These are phyloP conservation scores for Meloidogyne hapla DNA, from an alignment of 1,140 invertebrate genomes.

Conservation along the genomic window DNA sequence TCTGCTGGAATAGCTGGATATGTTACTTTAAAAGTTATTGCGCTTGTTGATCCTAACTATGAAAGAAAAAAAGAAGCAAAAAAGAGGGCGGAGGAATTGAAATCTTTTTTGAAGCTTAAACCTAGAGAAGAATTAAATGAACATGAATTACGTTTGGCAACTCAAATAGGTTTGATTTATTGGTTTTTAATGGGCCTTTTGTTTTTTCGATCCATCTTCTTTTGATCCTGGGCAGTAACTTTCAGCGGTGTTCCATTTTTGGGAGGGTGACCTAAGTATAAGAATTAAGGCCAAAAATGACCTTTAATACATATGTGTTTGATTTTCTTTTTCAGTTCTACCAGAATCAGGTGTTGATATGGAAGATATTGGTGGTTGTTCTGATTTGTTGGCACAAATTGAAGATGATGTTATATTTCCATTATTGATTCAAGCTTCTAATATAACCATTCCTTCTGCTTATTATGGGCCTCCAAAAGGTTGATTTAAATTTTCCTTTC, in stretches of 20 bases:
- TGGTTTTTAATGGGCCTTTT: no score
- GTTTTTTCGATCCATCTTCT: no score
- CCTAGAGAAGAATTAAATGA: neutral
- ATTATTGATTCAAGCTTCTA: constrained; percentile 22
- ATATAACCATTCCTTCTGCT: constrained; percentile 15
- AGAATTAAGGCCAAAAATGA: no score
- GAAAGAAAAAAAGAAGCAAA: neutral
- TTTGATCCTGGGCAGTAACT: no score
- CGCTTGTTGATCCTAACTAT: neutral
- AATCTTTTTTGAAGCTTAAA: neutral
- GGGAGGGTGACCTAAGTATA: no score
- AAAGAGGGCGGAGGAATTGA: neutral
- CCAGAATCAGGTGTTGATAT: constrained; percentile 19
- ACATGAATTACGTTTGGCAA: constrained; percentile 3
- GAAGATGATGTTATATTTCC: constrained; percentile 26
- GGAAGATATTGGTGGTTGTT: constrained; percentile 26
- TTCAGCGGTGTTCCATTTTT: no score
- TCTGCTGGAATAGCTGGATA: neutral
- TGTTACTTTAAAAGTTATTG: neutral
- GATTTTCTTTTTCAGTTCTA: constrained; percentile 1
- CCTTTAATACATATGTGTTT: neutral
- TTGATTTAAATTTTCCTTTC: constrained; percentile 22
- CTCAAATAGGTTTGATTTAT: constrained; percentile 1
- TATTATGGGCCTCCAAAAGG: constrained; percentile 33
- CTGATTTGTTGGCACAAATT: constrained; percentile 4